Conservation (phyloP, 2,797 vertebrate genomes). For the Selene dorsalis region DNA sequence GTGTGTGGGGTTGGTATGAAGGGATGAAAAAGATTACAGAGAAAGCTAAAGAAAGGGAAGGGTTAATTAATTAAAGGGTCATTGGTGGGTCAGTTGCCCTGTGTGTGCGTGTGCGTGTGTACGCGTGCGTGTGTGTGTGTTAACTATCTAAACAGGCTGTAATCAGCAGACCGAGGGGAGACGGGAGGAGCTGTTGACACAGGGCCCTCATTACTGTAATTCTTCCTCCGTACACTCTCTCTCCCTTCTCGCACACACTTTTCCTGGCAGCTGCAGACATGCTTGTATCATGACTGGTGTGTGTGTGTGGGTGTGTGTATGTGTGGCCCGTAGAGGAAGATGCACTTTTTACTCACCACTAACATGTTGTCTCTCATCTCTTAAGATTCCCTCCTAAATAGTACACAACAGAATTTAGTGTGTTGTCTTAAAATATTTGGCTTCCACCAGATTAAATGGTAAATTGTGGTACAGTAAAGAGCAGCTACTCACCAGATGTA, state of each 20-base stretch:
- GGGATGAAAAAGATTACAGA: slow-evolving; percentile 48
- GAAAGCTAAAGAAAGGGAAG: slow-evolving; percentile 61
- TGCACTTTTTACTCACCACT: slow-evolving; percentile 60
- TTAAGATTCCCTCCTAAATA: slow-evolving; percentile 50
- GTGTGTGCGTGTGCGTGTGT: not conserved
- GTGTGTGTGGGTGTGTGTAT: slow-evolving; percentile 36
- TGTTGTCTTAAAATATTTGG: slow-evolving; percentile 4
- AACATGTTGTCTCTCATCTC: slow-evolving; percentile 68
- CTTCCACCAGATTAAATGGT: not conserved
- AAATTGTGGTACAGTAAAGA: not conserved
- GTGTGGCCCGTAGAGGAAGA: slow-evolving; percentile 58
- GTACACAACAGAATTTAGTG: not conserved
- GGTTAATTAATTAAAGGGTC: slow-evolving; percentile 75
- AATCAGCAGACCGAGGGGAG: slow-evolving; percentile 79
- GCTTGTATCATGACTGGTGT: slow-evolving; percentile 1
- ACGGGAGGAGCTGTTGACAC: slow-evolving; percentile 78
- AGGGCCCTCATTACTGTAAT: slow-evolving; percentile 84
- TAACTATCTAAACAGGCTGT: slow-evolving; percentile 73
- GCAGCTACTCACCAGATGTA: too few species aligned
- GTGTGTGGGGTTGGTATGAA: slow-evolving; percentile 31
- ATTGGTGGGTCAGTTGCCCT: slow-evolving; percentile 57
- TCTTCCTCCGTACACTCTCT: slow-evolving; percentile 48
- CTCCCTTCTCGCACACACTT: slow-evolving; percentile 17
- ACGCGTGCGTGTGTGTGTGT: slow-evolving; percentile 21
- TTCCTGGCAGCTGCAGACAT: slow-evolving; percentile 28